These are phyloP conservation scores for Venusia cambrica DNA, from an alignment of 2,888 invertebrate genomes.

Conservation along the genomic window DNA sequence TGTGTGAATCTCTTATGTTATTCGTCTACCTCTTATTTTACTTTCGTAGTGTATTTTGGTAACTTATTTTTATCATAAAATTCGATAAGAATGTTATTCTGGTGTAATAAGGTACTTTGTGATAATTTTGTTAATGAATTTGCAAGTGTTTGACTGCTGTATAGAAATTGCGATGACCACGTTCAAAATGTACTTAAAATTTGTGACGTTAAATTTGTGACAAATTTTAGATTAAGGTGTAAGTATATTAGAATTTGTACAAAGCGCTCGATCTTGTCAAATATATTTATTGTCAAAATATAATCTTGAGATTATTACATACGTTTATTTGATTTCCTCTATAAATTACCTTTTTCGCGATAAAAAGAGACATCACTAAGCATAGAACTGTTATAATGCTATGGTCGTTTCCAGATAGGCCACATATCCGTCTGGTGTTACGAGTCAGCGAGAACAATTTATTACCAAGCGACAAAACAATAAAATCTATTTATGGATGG, in stretches of 20 bases:
- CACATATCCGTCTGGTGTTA: too few species aligned
- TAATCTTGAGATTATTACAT: slow-evolving; percentile 61
- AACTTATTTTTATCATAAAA: slow-evolving; percentile 63
- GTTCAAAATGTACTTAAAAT: slow-evolving; percentile 24
- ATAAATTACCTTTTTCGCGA: too few species aligned
- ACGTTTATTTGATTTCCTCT: too few species aligned
- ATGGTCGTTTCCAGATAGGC: too few species aligned
- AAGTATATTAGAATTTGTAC: slow-evolving; percentile 63
- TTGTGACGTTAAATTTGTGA: slow-evolving; percentile 10
- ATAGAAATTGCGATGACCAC: slow-evolving; percentile 17
- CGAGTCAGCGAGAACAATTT: too few species aligned
- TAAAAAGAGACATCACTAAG: too few species aligned
- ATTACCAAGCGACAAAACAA: too few species aligned
- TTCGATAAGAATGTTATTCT: slow-evolving; percentile 37
- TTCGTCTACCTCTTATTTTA: slow-evolving; percentile 76
- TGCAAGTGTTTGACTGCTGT: slow-evolving; percentile 30
- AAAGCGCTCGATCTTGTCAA: slow-evolving; percentile 78
- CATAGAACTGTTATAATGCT: too few species aligned
- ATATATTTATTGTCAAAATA: slow-evolving; percentile 78
- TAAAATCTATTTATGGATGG: too few species aligned
- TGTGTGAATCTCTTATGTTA: slow-evolving; percentile 69
- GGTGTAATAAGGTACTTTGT: slow-evolving; percentile 52
- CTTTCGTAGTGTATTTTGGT: slow-evolving; percentile 62
- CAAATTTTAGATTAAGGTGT: slow-evolving; percentile 34
- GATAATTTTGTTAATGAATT: slow-evolving; percentile 53